Conservation (phyloP, 1,140 invertebrate genomes). For the Euura lappo region DNA sequence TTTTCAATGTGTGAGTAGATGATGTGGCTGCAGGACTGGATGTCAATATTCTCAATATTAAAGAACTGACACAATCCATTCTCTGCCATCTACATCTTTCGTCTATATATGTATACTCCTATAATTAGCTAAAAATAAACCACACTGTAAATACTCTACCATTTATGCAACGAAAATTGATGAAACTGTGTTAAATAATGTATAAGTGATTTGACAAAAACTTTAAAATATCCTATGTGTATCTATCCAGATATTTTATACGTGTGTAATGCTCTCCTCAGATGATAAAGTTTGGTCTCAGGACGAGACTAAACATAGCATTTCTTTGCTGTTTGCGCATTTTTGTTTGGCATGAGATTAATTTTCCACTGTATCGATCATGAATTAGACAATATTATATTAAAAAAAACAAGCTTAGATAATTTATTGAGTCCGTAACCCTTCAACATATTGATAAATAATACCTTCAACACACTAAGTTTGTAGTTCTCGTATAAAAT, state of each 20-base stretch:
- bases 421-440: neutral
- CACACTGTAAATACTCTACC: slow-evolving; percentile 12
- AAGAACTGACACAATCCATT: slow-evolving; percentile 58
- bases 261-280: slow-evolving; percentile 48
- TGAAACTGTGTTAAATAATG: neutral
- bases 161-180: slow-evolving; percentile 6
- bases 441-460: too few relatives aligned
- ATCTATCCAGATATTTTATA: slow-evolving; percentile 20
- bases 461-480: too few relatives aligned
- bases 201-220: slow-evolving; percentile 13
- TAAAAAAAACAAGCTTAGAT: neutral
- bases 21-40: slow-evolving; percentile 39
- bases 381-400: slow-evolving; percentile 4
- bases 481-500: too few relatives aligned
- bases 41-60: slow-evolving; percentile 54
- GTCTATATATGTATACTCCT: neutral
- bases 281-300: slow-evolving; percentile 51
- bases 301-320: slow-evolving; percentile 55
- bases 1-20: neutral
- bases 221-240: slow-evolving; percentile 17
- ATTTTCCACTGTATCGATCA: slow-evolving; percentile 31
- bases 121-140: slow-evolving; percentile 11
- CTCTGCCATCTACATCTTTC: slow-evolving; percentile 32
- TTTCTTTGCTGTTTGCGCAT: slow-evolving; percentile 34
- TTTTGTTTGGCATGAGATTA: slow-evolving; percentile 30